Evolutionary conservation across 2,113 vertebrate genomes (phyloP).

Genomic region (Platysteira castanea): DNA sequence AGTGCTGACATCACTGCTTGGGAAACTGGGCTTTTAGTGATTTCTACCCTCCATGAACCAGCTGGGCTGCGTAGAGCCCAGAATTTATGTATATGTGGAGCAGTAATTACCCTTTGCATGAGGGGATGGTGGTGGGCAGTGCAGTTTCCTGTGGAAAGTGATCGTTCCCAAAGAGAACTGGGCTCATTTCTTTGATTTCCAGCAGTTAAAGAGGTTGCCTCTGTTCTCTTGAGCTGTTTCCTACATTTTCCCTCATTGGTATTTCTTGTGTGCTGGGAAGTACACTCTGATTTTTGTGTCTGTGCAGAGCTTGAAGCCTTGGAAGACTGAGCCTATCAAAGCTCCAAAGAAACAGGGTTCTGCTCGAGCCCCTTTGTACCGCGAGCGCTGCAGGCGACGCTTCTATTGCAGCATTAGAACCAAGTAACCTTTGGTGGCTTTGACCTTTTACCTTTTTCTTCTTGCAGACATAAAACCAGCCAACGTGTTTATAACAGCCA

Average conservation of each 20-base stretch:
- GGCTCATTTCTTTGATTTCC: not conserved
- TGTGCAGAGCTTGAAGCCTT: not conserved
- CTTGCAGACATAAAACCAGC: constrained; percentile 87
- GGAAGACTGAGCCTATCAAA: not conserved
- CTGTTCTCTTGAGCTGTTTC: not conserved
- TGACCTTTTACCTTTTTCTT: constrained; percentile 26
- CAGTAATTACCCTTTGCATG: not conserved
- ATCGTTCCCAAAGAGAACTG: not conserved
- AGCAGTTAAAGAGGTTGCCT: not conserved
- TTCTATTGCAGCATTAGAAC: constrained; percentile 23
- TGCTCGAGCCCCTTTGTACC: not conserved
- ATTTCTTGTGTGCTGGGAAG: not conserved
- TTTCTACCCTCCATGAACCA: not conserved
- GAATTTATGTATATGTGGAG: not conserved
- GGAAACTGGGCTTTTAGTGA: not conserved
- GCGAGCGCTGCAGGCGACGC: not conserved
- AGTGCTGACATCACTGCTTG: not conserved
- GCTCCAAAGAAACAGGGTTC: not conserved
- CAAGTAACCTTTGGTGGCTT: constrained; percentile 22
- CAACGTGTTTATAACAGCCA: constrained; percentile 88
- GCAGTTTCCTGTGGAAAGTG: not conserved
- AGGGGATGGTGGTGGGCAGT: not conserved
- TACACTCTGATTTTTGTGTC: not conserved
- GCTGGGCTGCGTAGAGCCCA: not conserved
- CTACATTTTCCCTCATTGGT: not conserved